Evolutionary conservation across 2,797 vertebrate species (phyloP).

Genomic region (Peromyscus nudipes): DNA sequence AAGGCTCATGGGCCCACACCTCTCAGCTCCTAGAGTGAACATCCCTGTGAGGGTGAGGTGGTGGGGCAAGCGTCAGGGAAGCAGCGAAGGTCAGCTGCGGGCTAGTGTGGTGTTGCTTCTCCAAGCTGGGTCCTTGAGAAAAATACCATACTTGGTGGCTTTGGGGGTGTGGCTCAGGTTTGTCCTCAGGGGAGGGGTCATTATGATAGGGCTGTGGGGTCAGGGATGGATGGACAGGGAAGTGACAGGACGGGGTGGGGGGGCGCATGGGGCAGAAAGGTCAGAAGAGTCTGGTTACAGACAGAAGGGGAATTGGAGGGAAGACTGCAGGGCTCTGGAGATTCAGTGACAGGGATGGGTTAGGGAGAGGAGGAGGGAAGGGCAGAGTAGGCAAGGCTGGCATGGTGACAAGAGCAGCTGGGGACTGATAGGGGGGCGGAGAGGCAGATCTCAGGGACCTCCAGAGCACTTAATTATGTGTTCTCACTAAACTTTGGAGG

Average conservation of each 20-base stretch:
- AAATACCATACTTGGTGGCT: neutral
- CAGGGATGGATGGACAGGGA: neutral
- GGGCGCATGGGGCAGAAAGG: neutral
- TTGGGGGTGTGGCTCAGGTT: neutral
- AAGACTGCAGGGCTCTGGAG: neutral
- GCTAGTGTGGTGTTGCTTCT: neutral
- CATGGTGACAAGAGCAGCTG: neutral
- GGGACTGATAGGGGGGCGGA: neutral
- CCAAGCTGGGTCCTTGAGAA: neutral
- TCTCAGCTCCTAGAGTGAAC: neutral
- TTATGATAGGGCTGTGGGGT: neutral
- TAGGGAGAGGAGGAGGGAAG: neutral
- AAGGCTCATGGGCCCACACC: conserved; percentile 27
- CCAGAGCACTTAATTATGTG: neutral
- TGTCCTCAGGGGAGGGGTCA: conserved; percentile 5
- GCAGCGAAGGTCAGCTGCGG: neutral
- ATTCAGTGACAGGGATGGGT: neutral
- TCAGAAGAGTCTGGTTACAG: conserved; percentile 19
- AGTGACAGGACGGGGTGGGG: neutral
- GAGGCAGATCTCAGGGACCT: neutral
- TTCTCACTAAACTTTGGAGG: neutral
- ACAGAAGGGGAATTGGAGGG: neutral
- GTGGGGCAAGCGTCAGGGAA: neutral
- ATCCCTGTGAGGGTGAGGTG: neutral
- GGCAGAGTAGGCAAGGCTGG: neutral